These are phyloP conservation scores for Carcharodon carcharias DNA, from an alignment of 2,797 vertebrate species.

Conservation along the genomic window DNA sequence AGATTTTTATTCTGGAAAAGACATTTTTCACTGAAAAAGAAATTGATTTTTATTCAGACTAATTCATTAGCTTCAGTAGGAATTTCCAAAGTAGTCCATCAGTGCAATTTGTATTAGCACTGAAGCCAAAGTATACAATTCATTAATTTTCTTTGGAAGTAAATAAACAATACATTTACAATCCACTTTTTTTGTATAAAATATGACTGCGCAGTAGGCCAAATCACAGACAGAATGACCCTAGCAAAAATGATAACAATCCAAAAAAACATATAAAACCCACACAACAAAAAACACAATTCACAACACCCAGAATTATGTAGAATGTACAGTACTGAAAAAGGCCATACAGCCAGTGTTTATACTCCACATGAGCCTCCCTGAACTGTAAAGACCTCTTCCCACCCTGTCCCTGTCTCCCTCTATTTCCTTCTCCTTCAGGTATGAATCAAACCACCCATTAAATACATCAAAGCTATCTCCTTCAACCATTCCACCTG, in stretches of 20 bases:
- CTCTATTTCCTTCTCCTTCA: not conserved
- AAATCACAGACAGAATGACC: not conserved
- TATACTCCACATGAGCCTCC: not conserved
- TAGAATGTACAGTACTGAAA: not conserved
- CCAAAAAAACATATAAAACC: not conserved
- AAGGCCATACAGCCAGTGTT: not conserved
- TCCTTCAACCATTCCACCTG: not conserved
- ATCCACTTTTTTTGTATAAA: not conserved
- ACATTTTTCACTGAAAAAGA: not conserved
- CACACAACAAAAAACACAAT: not conserved
- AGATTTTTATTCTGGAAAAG: not conserved
- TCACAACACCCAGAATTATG: not conserved
- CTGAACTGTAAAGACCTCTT: not conserved
- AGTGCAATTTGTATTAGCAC: not conserved
- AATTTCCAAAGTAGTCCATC: not conserved
- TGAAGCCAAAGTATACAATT: conserved; percentile 12
- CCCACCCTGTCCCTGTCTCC: not conserved
- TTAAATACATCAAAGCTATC: not conserved
- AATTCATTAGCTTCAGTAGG: not conserved
- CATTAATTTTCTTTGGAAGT: not conserved
- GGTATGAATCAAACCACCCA: not conserved
- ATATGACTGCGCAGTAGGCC: not conserved
- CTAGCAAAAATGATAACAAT: not conserved
- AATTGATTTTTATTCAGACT: not conserved
- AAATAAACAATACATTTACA: not conserved